Percentiles rank a stretch among this genome's conserved stretches.
Evolutionary conservation across 2,113 vertebrate genomes (phyloP).

Genomic region (Tachysurus vachellii): DNA sequence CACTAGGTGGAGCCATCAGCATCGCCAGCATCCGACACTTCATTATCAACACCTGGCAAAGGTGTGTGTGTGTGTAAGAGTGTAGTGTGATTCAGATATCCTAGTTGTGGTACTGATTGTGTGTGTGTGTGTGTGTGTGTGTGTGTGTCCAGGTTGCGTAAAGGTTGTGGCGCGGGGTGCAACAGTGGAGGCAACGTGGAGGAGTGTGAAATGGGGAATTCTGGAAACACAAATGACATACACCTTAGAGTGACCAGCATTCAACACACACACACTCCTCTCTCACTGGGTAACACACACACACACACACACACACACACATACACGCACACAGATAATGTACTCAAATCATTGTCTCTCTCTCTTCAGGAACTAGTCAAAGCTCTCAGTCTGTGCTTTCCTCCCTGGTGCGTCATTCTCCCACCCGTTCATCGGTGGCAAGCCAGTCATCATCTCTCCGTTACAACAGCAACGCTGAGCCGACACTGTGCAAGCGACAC

Average conservation of each 20-base stretch:
- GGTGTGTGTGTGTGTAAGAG: conserved; percentile 68
- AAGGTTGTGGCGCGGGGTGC: conserved; percentile 96
- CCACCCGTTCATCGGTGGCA: conserved; percentile 90
- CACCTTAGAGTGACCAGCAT: conserved; percentile 77
- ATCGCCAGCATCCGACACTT: conserved; percentile 91
- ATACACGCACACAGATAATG: too few relatives aligned
- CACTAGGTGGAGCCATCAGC: conserved; percentile 95
- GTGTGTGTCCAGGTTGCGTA: conserved; percentile 78
- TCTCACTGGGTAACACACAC: conserved; percentile 76
- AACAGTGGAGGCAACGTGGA: conserved; percentile 98
- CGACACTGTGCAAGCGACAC: conserved; percentile 86
- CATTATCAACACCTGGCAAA: conserved; percentile 94
- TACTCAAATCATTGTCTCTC: neutral
- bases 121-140: neutral
- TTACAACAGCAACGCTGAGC: conserved; percentile 84
- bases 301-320: too few relatives aligned
- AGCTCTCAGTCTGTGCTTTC: conserved; percentile 95
- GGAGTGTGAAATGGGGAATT: conserved; percentile 78
- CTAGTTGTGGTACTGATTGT: neutral
- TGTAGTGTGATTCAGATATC: neutral
- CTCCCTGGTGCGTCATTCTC: conserved; percentile 89
- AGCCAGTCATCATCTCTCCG: conserved; percentile 96
- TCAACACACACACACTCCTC: conserved; percentile 78
- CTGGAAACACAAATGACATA: conserved; percentile 62
- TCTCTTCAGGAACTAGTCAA: conserved; percentile 87